phyloP scores from a whole-genome alignment of 2,113 vertebrate genomes.

The Psammodynastes pulverulentus region DNA sequence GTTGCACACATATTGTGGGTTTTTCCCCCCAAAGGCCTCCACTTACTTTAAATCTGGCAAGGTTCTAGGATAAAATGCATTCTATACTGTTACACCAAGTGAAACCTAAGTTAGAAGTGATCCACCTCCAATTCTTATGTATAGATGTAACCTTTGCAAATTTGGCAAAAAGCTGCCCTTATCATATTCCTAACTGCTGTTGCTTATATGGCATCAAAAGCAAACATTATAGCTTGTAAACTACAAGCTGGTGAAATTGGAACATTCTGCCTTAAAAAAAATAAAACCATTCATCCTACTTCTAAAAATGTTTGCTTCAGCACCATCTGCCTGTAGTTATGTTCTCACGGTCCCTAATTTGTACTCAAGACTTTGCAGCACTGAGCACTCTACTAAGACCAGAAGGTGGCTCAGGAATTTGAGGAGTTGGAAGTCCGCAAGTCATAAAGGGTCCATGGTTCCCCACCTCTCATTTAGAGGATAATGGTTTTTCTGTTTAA shows the following conservation, averaged over 20 bases:
- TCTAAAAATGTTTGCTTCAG: not conserved
- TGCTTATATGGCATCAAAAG: slow-evolving; percentile 16
- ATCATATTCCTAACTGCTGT: not conserved
- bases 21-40: slow-evolving; percentile 4
- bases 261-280: not conserved
- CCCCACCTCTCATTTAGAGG: not conserved
- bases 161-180: not conserved
- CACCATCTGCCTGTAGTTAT: not conserved
- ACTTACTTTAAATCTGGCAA: slow-evolving; percentile 23
- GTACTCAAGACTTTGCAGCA: not conserved
- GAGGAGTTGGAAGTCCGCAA: not conserved
- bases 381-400: not conserved
- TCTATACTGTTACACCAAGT: not conserved
- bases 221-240: not conserved
- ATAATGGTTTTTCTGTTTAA: not conserved
- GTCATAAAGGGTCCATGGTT: not conserved
- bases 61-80: slow-evolving; percentile 9
- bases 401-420: not conserved
- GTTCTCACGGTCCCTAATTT: not conserved
- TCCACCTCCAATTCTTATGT: not conserved
- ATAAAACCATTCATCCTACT: not conserved
- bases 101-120: not conserved
- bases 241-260: slow-evolving; percentile 4
- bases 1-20: slow-evolving; percentile 16
- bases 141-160: not conserved